Evolutionary conservation across 2,797 vertebrate genomes (phyloP).

Genomic region (Lutjanus argentimaculatus): DNA sequence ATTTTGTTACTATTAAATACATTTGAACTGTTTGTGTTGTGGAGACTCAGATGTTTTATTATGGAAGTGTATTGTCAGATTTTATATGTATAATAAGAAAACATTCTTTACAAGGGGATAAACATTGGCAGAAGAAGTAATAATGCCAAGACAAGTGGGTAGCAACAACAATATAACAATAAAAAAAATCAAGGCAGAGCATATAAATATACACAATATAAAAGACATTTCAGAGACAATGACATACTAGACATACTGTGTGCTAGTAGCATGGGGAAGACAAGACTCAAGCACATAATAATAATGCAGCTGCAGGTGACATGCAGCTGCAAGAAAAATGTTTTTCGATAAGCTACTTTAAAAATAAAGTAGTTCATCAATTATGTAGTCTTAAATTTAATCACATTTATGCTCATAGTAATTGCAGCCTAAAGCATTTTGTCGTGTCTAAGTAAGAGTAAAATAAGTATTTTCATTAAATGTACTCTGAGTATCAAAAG

Average conservation of each 20-base stretch:
- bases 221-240: too few relatives aligned
- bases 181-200: too few relatives aligned
- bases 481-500: not conserved
- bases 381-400: not conserved
- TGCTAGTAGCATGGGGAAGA: too few relatives aligned
- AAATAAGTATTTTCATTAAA: not conserved
- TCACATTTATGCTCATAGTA: not conserved
- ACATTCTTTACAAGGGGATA: not conserved
- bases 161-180: too few relatives aligned
- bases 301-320: not conserved
- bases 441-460: not conserved
- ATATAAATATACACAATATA: too few relatives aligned
- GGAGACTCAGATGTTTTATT: conserved; percentile 25
- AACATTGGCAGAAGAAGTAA: not conserved
- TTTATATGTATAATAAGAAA: not conserved
- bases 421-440: not conserved
- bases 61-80: conserved; percentile 5
- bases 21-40: conserved; percentile 66
- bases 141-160: too few relatives aligned
- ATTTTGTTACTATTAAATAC: conserved; percentile 85
- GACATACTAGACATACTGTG: too few relatives aligned
- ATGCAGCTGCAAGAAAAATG: not conserved
- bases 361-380: not conserved
- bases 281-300: too few relatives aligned
- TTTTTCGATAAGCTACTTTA: not conserved